Conservation (phyloP, 2,113 vertebrate genomes). For the Puffinus mauretanicus region DNA sequence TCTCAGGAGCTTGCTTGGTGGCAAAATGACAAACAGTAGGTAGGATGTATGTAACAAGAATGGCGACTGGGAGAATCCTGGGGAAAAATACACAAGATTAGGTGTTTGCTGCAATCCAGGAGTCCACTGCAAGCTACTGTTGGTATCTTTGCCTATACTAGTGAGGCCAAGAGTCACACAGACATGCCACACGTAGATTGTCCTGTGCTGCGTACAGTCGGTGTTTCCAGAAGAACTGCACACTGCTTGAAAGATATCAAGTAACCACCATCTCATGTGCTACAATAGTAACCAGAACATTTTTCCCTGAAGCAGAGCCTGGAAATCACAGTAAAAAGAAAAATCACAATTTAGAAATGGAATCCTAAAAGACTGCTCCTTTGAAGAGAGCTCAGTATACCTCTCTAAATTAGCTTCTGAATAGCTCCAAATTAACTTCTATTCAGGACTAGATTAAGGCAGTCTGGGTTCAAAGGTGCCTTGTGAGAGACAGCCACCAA, state of each 20-base stretch:
- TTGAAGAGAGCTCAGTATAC: conserved; percentile 36
- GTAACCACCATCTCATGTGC: neutral
- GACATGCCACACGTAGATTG: neutral
- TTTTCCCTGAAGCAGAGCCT: neutral
- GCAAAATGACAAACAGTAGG: neutral
- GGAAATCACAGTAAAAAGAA: conserved; percentile 9
- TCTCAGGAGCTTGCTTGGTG: neutral
- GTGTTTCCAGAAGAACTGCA: neutral
- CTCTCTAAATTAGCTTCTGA: conserved; percentile 49
- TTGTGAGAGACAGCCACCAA: conserved; percentile 31
- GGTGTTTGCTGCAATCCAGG: neutral
- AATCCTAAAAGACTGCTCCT: conserved; percentile 23
- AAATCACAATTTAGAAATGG: neutral
- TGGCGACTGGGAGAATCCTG: neutral
- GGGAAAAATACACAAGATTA: neutral
- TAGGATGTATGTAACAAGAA: neutral
- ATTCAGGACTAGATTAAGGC: conserved; percentile 55
- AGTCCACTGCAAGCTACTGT: neutral
- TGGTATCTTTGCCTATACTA: neutral
- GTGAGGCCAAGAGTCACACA: neutral
- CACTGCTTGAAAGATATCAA: neutral
- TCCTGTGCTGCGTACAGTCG: neutral
- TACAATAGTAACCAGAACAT: neutral
- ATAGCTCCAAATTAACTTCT: conserved; percentile 62
- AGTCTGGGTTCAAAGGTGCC: conserved; percentile 34